Percentiles rank a stretch among this genome's conserved stretches.
These are phyloP conservation scores for Hyles vespertilio DNA, from an alignment of 1,140 invertebrate species.

Conservation along the genomic window DNA sequence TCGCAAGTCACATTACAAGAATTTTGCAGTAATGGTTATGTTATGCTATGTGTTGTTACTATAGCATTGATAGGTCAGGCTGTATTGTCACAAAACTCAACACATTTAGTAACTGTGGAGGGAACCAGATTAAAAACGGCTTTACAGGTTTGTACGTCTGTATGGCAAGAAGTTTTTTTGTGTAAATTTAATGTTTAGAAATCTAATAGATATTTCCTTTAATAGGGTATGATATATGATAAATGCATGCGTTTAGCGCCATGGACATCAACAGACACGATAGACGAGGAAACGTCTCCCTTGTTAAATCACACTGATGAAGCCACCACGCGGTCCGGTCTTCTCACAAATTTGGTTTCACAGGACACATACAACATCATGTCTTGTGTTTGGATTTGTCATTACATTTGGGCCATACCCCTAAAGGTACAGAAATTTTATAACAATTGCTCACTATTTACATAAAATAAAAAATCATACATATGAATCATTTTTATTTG, in stretches of 20 bases:
- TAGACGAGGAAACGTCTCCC: conserved; percentile 43
- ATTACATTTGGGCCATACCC: conserved; percentile 91
- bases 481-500: conserved; percentile 3
- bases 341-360: conserved; percentile 88
- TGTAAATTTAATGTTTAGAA: too few species aligned
- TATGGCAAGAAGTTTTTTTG: too few species aligned
- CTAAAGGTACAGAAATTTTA: conserved; percentile 79
- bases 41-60: conserved; percentile 84
- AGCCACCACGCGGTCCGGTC: conserved; percentile 76
- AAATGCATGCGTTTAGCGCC: conserved; percentile 67
- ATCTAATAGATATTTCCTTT: conserved; percentile 22
- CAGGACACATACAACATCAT: conserved; percentile 90
- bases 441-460: too few species aligned
- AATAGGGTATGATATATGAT: conserved; percentile 81
- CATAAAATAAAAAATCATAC: too few species aligned
- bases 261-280: conserved; percentile 69
- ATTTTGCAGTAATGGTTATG: conserved; percentile 86
- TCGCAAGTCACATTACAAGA: conserved; percentile 63
- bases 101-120: conserved; percentile 87
- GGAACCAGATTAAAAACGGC: conserved; percentile 87
- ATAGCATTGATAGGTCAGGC: conserved; percentile 85
- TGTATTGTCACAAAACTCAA: conserved; percentile 89
- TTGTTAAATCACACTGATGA: conserved; percentile 37
- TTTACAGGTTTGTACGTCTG: conserved; percentile 79
- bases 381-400: conserved; percentile 89